Conservation (phyloP, 2,797 vertebrate genomes). For the Anabas testudineus region DNA sequence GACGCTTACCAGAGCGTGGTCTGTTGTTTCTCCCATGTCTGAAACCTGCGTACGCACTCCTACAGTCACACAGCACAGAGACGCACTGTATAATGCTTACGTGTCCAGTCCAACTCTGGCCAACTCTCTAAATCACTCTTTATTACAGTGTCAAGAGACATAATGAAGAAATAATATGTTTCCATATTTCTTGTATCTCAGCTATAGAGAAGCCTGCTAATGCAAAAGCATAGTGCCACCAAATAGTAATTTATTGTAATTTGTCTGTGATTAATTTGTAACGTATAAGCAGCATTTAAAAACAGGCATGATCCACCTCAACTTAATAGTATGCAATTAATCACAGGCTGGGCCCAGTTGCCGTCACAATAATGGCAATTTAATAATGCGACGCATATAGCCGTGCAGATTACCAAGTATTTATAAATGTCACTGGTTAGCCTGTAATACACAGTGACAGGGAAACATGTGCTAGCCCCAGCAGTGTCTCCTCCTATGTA, state of each 20-base stretch:
- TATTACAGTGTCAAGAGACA: constrained; percentile 67
- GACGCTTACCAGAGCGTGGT: constrained; percentile 74
- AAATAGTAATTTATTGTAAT: constrained; percentile 73
- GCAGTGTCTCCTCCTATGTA: constrained; percentile 80
- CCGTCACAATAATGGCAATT: constrained; percentile 83
- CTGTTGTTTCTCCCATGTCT: constrained; percentile 72
- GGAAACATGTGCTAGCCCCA: constrained; percentile 74
- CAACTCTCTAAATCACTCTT: constrained; percentile 67
- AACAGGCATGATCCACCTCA: constrained; percentile 77
- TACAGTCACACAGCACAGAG: constrained; percentile 7
- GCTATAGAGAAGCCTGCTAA: constrained; percentile 37
- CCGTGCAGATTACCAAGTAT: constrained; percentile 79
- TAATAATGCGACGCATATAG: constrained; percentile 81
- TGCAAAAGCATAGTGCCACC: constrained; percentile 46
- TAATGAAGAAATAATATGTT: constrained; percentile 66
- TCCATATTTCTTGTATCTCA: constrained; percentile 56
- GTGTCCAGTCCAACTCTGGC: constrained; percentile 41
- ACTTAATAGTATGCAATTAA: constrained; percentile 82
- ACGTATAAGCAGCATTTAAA: constrained; percentile 73
- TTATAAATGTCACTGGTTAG: constrained; percentile 81
- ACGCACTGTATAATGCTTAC: constrained; percentile 26
- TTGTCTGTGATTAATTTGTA: constrained; percentile 76
- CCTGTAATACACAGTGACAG: constrained; percentile 81
- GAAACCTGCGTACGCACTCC: constrained; percentile 29
- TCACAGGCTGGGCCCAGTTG: constrained; percentile 72